Percentiles rank a stretch among this genome's conserved stretches.
These are phyloP conservation scores for Tubulanus polymorphus DNA, from an alignment of 2,888 invertebrate genomes.

Conservation along the genomic window DNA sequence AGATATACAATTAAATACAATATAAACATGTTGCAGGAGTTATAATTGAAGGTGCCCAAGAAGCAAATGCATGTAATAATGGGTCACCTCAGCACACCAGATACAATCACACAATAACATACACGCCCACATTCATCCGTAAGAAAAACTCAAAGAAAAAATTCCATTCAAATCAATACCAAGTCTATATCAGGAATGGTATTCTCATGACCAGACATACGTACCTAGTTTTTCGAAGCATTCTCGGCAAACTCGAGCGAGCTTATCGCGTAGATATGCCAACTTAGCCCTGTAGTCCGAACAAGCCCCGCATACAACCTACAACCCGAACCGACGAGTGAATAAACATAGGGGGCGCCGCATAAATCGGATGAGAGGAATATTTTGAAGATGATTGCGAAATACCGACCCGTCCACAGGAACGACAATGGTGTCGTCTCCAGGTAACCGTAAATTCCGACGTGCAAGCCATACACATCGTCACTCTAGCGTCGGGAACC, in stretches of 20 bases:
- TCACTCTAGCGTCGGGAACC: conserved; percentile 61
- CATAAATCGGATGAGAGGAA: background rate
- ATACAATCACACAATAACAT: too few species aligned
- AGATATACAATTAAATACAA: too few species aligned
- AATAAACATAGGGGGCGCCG: background rate
- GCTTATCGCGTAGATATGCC: conserved; percentile 56
- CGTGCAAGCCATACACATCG: conserved; percentile 65
- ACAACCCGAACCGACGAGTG: conserved; percentile 20
- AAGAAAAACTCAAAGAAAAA: too few species aligned
- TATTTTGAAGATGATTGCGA: background rate
- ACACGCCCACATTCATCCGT: too few species aligned
- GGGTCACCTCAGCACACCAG: too few species aligned
- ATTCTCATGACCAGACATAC: too few species aligned
- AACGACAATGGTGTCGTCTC: conserved; percentile 65
- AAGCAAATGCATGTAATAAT: too few species aligned
- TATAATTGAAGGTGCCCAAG: too few species aligned
- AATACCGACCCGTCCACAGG: conserved; percentile 63
- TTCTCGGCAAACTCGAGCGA: conserved; percentile 58
- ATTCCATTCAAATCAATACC: too few species aligned
- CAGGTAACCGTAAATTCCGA: conserved; percentile 64
- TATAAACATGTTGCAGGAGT: too few species aligned
- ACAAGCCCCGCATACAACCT: conserved; percentile 65
- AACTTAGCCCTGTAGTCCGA: conserved; percentile 60
- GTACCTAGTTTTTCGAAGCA: conserved; percentile 56
- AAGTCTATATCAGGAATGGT: too few species aligned